A percentile compares a stretch with the other conserved stretches of the same genome.
These are phyloP conservation scores for Muschampia plurimacula DNA, from an alignment of 2,888 invertebrate genomes.

Conservation along the genomic window DNA sequence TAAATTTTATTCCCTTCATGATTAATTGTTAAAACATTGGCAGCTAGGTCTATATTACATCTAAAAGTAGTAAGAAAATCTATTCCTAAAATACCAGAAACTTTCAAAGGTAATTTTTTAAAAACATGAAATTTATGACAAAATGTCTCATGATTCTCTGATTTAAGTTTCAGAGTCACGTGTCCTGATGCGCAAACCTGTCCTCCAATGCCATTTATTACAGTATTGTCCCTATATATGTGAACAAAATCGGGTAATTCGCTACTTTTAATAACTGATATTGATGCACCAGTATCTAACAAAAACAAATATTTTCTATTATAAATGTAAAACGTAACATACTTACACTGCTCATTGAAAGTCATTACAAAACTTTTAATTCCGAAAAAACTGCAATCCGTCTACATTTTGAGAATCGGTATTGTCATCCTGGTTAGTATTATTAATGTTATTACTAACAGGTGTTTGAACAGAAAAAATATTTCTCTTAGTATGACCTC, in stretches of 20 bases:
- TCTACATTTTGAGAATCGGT: too few relatives aligned
- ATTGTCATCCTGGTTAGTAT: too few relatives aligned
- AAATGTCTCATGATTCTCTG: background rate
- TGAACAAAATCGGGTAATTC: background rate
- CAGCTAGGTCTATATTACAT: background rate
- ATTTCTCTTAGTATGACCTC: too few relatives aligned
- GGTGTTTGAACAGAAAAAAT: too few relatives aligned
- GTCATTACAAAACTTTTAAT: background rate
- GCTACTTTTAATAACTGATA: constrained; percentile 1
- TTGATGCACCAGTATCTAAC: background rate
- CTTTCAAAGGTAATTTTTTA: background rate
- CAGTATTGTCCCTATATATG: background rate
- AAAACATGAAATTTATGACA: background rate
- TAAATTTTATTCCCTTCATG: background rate
- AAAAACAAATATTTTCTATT: constrained; percentile 4
- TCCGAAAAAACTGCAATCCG: background rate
- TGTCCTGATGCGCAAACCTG: background rate
- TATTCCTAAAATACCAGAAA: constrained; percentile 1
- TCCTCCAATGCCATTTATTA: constrained; percentile 1
- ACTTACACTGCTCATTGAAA: constrained; percentile 1
- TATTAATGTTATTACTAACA: too few relatives aligned
- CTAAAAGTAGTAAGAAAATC: constrained; percentile 4
- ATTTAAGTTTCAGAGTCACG: background rate
- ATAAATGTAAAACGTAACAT: background rate
- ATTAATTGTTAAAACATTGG: background rate